Conservation (phyloP, 2,888 invertebrate genomes). For the Hirtodrosophila alboralis region DNA sequence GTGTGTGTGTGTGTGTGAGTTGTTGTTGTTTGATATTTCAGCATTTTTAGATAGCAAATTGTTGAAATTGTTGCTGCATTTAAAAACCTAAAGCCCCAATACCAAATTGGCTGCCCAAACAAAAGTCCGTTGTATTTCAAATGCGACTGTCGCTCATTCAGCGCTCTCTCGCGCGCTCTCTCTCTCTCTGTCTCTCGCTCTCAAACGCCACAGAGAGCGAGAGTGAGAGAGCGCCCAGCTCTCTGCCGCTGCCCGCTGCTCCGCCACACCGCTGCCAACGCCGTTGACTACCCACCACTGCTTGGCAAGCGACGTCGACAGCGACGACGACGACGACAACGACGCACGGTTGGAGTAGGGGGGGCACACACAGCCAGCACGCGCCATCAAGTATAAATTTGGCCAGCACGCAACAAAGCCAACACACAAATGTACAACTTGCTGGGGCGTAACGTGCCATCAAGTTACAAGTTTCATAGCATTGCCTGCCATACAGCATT, state of each 20-base stretch:
- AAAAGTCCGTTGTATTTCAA: conserved; percentile 64
- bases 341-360: conserved; percentile 65
- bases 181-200: conserved; percentile 36
- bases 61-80: conserved; percentile 46
- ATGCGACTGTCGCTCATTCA: conserved; percentile 48
- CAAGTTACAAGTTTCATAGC: conserved; percentile 55
- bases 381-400: conserved; percentile 72
- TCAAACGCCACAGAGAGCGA: conserved; percentile 12
- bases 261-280: conserved; percentile 39
- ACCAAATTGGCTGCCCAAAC: conserved; percentile 35
- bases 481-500: conserved; percentile 15
- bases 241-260: conserved; percentile 8
- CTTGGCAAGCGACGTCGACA: conserved; percentile 54
- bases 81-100: conserved; percentile 32
- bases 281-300: conserved; percentile 64
- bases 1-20: conserved; percentile 2
- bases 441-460: conserved; percentile 68
- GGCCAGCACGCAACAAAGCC: conserved; percentile 22
- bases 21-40: conserved; percentile 10
- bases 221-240: conserved; percentile 19
- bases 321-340: conserved; percentile 37
- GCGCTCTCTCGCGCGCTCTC: conserved; percentile 29
- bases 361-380: conserved; percentile 58
- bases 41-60: conserved; percentile 10
- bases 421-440: conserved; percentile 64